Percentiles rank a stretch among this genome's conserved stretches.
Evolutionary conservation across 1,140 invertebrate genomes (phyloP).

Genomic region (Chionoecetes opilio): DNA sequence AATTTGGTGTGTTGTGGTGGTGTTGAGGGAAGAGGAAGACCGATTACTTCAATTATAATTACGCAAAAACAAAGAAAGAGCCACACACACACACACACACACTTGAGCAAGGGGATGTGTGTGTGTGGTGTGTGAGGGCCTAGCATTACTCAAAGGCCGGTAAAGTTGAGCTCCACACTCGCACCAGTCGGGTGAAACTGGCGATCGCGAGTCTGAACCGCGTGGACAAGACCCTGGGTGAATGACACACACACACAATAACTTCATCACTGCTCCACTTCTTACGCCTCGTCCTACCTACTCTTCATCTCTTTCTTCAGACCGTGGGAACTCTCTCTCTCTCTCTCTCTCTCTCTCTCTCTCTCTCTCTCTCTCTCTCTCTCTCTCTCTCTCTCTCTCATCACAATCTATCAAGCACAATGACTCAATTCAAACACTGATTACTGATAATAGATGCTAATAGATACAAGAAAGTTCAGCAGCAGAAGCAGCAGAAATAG

Average conservation of each 20-base stretch:
- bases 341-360: constrained; percentile 27
- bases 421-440: background rate
- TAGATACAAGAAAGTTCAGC: no score
- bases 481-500: no score
- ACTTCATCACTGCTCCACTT: background rate
- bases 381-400: constrained; percentile 12
- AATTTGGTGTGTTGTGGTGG: background rate
- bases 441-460: background rate
- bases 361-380: constrained; percentile 24
- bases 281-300: background rate
- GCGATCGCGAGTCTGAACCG: no score
- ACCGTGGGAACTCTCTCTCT: background rate
- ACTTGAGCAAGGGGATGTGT: no score
- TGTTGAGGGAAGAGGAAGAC: background rate
- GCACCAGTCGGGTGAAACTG: no score
- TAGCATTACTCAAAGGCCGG: no score
- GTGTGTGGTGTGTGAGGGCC: no score
- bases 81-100: background rate
- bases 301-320: background rate
- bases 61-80: background rate
- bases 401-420: background rate
- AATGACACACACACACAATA: constrained; percentile 17
- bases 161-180: no score
- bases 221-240: no score
- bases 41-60: background rate